Evolutionary conservation across 2,797 vertebrate species (phyloP).

Genomic region (Lacerta bilineata): DNA sequence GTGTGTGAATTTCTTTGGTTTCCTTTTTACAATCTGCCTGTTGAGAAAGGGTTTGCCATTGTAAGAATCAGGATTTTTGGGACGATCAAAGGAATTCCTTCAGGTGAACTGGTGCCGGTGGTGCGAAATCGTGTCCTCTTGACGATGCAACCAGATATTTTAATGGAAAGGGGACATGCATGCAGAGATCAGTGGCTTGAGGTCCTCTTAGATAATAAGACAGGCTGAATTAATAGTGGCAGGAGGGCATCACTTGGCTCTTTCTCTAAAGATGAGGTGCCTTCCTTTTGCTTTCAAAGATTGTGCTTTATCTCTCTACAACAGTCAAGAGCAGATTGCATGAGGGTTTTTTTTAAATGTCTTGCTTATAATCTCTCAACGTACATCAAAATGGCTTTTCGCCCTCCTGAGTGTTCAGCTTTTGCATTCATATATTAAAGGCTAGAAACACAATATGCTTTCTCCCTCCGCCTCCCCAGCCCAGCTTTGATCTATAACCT

Average conservation of each 20-base stretch:
- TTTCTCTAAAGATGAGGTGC: slow-evolving; percentile 5
- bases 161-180: accelerated
- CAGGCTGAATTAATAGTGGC: neutral
- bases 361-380: slow-evolving; percentile 17
- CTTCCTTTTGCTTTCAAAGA: slow-evolving; percentile 42
- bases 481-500: neutral
- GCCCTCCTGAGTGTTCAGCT: neutral
- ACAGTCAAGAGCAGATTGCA: slow-evolving; percentile 24
- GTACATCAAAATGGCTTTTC: slow-evolving; percentile 33
- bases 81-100: neutral
- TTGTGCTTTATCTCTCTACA: slow-evolving; percentile 35
- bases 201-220: neutral
- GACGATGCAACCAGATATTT: neutral
- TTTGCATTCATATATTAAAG: slow-evolving; percentile 6
- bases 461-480: neutral
- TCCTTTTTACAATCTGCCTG: neutral
- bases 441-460: neutral
- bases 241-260: neutral
- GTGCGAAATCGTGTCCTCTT: neutral
- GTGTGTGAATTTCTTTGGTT: neutral
- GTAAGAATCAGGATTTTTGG: neutral
- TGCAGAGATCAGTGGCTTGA: neutral
- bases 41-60: accelerated
- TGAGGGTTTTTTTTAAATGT: slow-evolving; percentile 11
- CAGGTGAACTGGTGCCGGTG: neutral